Evolutionary conservation across 2,888 invertebrate genomes (phyloP).

Genomic region (Merodon equestris): DNA sequence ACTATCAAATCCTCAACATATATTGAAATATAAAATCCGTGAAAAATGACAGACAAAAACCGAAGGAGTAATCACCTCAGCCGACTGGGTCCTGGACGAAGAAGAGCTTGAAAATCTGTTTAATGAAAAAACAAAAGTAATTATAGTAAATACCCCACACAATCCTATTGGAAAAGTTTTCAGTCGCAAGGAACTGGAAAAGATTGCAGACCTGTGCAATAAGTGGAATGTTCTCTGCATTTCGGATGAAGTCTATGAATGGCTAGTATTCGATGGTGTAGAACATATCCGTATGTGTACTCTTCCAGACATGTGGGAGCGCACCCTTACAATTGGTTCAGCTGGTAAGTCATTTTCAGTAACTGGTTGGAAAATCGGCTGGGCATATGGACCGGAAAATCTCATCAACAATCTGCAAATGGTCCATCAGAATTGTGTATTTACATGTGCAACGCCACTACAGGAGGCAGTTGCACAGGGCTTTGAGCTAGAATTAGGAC

Average conservation of each 20-base stretch:
- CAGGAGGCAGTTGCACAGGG: slow-evolving; percentile 96
- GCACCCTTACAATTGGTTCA: slow-evolving; percentile 97
- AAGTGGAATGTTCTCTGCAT: slow-evolving; percentile 95
- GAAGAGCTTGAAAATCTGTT: slow-evolving; percentile 81
- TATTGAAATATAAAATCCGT: not conserved
- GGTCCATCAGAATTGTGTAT: slow-evolving; percentile 96
- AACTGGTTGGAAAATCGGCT: slow-evolving; percentile 98
- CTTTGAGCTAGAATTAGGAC: slow-evolving; percentile 90
- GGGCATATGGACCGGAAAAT: slow-evolving; percentile 94
- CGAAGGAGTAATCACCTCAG: slow-evolving; percentile 81
- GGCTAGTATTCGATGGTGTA: slow-evolving; percentile 92
- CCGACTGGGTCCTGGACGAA: slow-evolving; percentile 93
- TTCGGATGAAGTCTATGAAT: slow-evolving; percentile 99
- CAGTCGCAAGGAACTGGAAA: slow-evolving; percentile 82
- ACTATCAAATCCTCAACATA: not conserved
- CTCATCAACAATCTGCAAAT: slow-evolving; percentile 90
- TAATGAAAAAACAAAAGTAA: not conserved
- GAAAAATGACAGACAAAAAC: slow-evolving; percentile 72
- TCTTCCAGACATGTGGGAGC: slow-evolving; percentile 97
- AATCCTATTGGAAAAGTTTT: slow-evolving; percentile 97
- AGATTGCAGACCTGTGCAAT: slow-evolving; percentile 92
- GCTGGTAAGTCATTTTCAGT: slow-evolving; percentile 99
- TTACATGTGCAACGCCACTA: slow-evolving; percentile 93
- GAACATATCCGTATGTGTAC: slow-evolving; percentile 96
- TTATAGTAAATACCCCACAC: slow-evolving; percentile 76